Evolutionary conservation across 2,888 invertebrate species (phyloP).

Genomic region (Xanthia togata): DNA sequence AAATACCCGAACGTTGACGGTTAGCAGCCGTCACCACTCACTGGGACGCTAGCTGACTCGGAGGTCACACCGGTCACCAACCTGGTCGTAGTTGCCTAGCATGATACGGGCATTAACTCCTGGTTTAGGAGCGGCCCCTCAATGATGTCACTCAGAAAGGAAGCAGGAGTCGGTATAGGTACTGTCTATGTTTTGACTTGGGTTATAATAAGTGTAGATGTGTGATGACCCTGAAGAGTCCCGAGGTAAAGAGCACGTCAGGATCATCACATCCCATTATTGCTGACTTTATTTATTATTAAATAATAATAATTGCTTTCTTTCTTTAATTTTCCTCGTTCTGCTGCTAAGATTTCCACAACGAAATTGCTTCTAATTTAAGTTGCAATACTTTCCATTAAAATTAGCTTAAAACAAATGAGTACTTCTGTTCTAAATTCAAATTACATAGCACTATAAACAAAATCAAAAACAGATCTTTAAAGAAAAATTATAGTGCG

Average conservation of each 20-base stretch:
- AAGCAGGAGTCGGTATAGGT: no score
- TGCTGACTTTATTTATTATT: no score
- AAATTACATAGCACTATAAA: constrained; percentile 26
- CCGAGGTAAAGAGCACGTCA: not conserved
- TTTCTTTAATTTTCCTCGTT: not conserved
- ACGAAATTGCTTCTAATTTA: not conserved
- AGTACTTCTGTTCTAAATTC: not conserved
- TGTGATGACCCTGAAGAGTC: no score
- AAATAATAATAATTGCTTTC: no score
- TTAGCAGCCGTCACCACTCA: constrained; percentile 33
- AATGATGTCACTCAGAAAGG: not conserved
- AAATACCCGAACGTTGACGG: constrained; percentile 41
- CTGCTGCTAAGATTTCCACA: no score
- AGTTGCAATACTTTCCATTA: not conserved
- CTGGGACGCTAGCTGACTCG: constrained; percentile 28
- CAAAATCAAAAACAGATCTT: constrained; percentile 43
- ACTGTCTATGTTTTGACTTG: not conserved
- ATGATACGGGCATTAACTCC: constrained; percentile 42
- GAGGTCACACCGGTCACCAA: constrained; percentile 57
- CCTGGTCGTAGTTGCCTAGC: constrained; percentile 28
- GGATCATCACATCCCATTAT: not conserved
- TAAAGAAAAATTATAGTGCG: constrained; percentile 43
- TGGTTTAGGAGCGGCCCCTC: constrained; percentile 15
- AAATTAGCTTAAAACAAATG: not conserved
- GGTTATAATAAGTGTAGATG: not conserved